phyloP scores from a whole-genome alignment of 2,888 invertebrate genomes.

The Coecobrya sp. region DNA sequence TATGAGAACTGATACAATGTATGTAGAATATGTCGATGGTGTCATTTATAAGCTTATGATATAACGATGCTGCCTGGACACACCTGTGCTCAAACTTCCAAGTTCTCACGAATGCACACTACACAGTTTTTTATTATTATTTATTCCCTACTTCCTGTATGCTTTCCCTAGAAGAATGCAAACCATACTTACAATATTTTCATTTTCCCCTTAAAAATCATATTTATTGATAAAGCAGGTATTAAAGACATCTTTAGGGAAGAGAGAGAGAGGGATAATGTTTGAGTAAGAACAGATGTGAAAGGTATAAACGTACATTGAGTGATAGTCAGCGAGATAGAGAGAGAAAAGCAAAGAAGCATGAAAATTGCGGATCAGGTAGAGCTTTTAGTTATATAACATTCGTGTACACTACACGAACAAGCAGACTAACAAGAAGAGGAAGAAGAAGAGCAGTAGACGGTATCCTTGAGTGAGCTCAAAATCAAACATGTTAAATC shows the following conservation, averaged over 20 bases:
- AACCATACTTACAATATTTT: too few species aligned
- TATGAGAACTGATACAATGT: background rate
- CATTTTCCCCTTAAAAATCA: too few species aligned
- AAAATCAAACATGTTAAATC: conserved; percentile 67
- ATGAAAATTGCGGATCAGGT: conserved; percentile 67
- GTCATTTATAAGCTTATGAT: background rate
- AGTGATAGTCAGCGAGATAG: background rate
- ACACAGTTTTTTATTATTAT: background rate
- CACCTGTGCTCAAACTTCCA: conserved; percentile 46
- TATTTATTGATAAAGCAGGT: background rate
- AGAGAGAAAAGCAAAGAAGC: conserved; percentile 64
- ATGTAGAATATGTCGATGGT: background rate
- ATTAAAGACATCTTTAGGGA: background rate
- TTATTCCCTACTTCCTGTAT: background rate
- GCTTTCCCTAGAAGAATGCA: background rate
- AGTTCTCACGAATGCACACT: conserved; percentile 58
- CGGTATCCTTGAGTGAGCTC: background rate
- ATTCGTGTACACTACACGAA: background rate
- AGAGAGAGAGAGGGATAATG: background rate
- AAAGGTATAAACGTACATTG: conserved; percentile 12
- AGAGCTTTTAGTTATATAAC: conserved; percentile 58
- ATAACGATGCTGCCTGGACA: conserved; percentile 10
- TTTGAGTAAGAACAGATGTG: conserved; percentile 63
- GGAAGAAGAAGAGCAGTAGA: background rate
- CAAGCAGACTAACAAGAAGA: background rate